A percentile compares a stretch with the other conserved stretches of the same genome.
Conservation (phyloP, 2,888 invertebrate genomes). For the Brenthis daphne region DNA sequence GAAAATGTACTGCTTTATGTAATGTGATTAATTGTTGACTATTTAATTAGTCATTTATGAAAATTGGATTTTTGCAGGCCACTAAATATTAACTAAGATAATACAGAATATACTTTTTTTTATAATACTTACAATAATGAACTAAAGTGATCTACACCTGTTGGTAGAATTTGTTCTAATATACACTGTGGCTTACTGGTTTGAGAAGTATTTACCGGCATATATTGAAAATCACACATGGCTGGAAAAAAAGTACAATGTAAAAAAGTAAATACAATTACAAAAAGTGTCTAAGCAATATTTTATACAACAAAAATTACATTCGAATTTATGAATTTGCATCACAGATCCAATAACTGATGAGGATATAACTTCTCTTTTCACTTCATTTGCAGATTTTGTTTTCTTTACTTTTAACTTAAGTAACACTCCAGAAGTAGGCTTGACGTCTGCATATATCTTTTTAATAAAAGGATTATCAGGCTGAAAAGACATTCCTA, state of each 20-base stretch:
- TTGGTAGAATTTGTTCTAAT: slow-evolving; percentile 85
- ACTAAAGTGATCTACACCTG: slow-evolving; percentile 57
- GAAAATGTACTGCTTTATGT: too few species aligned
- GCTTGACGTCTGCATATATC: slow-evolving; percentile 85
- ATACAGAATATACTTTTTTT: not conserved
- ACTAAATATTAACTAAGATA: not conserved
- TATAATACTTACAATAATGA: slow-evolving; percentile 31
- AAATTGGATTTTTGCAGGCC: too few species aligned
- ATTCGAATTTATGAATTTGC: slow-evolving; percentile 84
- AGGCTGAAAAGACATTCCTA: slow-evolving; percentile 90
- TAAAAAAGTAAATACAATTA: not conserved
- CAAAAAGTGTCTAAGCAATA: not conserved
- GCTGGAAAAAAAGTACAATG: slow-evolving; percentile 74
- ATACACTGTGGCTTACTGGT: slow-evolving; percentile 80
- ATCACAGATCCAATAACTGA: slow-evolving; percentile 83
- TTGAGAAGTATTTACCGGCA: slow-evolving; percentile 84
- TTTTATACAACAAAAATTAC: slow-evolving; percentile 70
- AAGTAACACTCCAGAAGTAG: slow-evolving; percentile 87
- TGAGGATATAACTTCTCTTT: slow-evolving; percentile 68
- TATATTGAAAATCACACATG: slow-evolving; percentile 95
- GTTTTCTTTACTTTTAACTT: slow-evolving; percentile 85
- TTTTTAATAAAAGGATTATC: slow-evolving; percentile 91
- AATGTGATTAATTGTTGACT: too few species aligned
- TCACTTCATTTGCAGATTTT: slow-evolving; percentile 60
- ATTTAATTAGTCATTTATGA: too few species aligned